Evolutionary conservation across 2,113 vertebrate genomes (phyloP), one percentile per base, ranked within the genome.

Genomic region (Thalassoma bifasciatum): DNA sequence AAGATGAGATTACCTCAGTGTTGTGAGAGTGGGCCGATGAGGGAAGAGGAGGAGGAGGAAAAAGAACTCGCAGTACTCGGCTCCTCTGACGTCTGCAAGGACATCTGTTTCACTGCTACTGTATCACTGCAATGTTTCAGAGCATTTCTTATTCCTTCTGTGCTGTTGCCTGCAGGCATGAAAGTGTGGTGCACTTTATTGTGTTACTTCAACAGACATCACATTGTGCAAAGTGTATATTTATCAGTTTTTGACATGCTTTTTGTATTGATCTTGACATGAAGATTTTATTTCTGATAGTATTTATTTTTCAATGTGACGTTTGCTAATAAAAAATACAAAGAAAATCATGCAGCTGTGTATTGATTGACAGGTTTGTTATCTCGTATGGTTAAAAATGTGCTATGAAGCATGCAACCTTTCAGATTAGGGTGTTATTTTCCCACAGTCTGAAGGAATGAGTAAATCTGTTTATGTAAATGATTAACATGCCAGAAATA

Each of bases 1-100:
- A 92, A 77, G 92, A 91, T 77, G 93, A 94, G 87, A 94, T 94
- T 66, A 86, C 77, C 58, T 93, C 90, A 1, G 71, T 89, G 74
- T 56, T 90, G 82, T 94, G 85, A 92, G 64, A 64, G 56, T 3
- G 19, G 46, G 19, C 22, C 9, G 56, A 78, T 26, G n/a, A 47
- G 50, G 61, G 60, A 54, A 26, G 37, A 68, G 36, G 37, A 68
- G 30, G 24, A 56, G 30, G 47, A 79, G 65, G 61, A 65, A 54
- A 47, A 56, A 61, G 62, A 71, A 75, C 22, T 38, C 10, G 2
- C 34, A 69, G 56, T 30, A 4, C 64, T 64, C 10, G 0, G 58
- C 49, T 62, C 42, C 7, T 60, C 76, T 40, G 38, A 75, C 42
- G 49, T 51, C 51, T 37, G 62, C 67, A 74, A 85, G 70, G 79